Evolutionary conservation across 2,888 invertebrate species (phyloP).

Genomic region (Nomada fucata): DNA sequence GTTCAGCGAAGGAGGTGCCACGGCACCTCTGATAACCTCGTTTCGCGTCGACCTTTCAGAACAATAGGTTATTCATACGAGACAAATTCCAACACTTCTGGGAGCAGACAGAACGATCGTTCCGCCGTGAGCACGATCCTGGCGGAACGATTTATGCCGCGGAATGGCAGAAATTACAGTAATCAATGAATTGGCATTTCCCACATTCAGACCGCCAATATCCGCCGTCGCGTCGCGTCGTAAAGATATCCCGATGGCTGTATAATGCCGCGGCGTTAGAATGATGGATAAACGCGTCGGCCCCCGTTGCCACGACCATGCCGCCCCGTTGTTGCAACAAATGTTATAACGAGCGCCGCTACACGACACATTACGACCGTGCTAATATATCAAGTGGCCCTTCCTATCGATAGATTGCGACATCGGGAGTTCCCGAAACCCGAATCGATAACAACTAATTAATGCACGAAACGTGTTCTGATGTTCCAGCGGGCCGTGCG

Average conservation of each 20-base stretch:
- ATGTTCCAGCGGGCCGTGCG: neutral
- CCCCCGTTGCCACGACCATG: slow-evolving; percentile 33
- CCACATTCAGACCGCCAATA: slow-evolving; percentile 63
- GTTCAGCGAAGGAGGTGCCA: neutral
- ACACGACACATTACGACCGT: slow-evolving; percentile 21
- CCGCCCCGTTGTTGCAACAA: slow-evolving; percentile 63
- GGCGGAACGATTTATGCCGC: slow-evolving; percentile 56
- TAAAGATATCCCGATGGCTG: slow-evolving; percentile 57
- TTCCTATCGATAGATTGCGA: slow-evolving; percentile 34
- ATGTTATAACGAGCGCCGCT: slow-evolving; percentile 56
- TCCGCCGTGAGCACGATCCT: slow-evolving; percentile 46
- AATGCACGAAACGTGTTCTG: slow-evolving; percentile 30
- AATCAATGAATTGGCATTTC: slow-evolving; percentile 73
- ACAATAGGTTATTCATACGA: slow-evolving; percentile 41
- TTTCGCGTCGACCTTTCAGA: slow-evolving; percentile 33
- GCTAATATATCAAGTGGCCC: slow-evolving; percentile 35
- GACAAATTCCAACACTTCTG: slow-evolving; percentile 45
- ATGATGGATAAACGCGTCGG: slow-evolving; percentile 61
- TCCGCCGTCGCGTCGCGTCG: slow-evolving; percentile 28
- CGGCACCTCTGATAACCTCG: slow-evolving; percentile 26
- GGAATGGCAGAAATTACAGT: slow-evolving; percentile 62
- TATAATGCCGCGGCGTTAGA: slow-evolving; percentile 64
- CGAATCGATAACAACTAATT: slow-evolving; percentile 27
- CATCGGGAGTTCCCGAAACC: slow-evolving; percentile 46
- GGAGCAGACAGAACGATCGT: slow-evolving; percentile 41